These are phyloP conservation scores for Bombus turneri DNA, from an alignment of 1,140 invertebrate genomes.

Conservation along the genomic window DNA sequence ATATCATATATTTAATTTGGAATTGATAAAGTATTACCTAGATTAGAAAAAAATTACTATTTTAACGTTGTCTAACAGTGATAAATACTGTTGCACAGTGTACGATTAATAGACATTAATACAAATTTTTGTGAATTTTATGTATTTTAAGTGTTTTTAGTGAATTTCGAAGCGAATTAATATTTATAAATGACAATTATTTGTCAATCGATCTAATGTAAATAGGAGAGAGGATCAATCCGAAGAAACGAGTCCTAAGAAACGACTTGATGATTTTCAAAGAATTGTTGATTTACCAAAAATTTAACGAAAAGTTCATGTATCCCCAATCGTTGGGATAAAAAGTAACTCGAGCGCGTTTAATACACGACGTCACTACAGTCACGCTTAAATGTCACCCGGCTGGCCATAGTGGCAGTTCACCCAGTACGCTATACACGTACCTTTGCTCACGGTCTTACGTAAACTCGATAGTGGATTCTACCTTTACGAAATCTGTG, in stretches of 20 bases:
- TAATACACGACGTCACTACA: not conserved
- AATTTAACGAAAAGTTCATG: too few species aligned
- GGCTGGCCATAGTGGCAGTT: conserved; percentile 7
- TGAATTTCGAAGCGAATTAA: too few species aligned
- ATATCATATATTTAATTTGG: too few species aligned
- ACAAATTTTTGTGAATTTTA: too few species aligned
- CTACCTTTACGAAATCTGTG: not conserved
- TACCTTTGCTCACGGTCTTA: not conserved
- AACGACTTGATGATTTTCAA: not conserved
- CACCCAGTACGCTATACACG: conserved; percentile 11
- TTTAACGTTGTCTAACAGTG: too few species aligned
- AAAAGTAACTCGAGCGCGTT: conserved; percentile 3
- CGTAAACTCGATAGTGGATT: conserved; percentile 23
- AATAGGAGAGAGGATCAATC: fast-evolving
- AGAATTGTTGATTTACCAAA: not conserved
- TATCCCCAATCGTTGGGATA: not conserved
- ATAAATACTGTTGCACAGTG: too few species aligned
- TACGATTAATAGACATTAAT: too few species aligned
- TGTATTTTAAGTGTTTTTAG: too few species aligned
- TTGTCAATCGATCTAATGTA: not conserved
- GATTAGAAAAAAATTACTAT: too few species aligned
- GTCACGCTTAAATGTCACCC: conserved; percentile 33
- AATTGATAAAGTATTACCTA: too few species aligned
- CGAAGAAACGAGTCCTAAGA: not conserved
- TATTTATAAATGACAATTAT: not conserved